A percentile compares a stretch with the other conserved stretches of the same genome.
Evolutionary conservation across 2,113 vertebrate genomes (phyloP).

Genomic region (Hemibagrus wyckioides): DNA sequence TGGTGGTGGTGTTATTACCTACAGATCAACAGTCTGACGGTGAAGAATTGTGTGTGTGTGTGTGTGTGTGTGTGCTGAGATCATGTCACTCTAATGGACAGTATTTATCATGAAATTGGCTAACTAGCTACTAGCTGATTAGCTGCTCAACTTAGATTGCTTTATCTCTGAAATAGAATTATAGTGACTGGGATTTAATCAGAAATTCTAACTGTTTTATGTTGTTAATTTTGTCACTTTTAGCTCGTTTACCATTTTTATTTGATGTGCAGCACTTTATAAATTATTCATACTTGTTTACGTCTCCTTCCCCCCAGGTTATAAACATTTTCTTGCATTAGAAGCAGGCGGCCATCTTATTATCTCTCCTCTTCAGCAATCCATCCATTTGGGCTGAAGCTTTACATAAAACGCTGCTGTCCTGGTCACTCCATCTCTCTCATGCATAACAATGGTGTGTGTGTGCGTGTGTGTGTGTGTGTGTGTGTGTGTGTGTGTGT

Average conservation of each 20-base stretch:
- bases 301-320: not conserved
- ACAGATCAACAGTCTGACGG: too few relatives aligned
- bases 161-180: too few relatives aligned
- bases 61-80: too few relatives aligned
- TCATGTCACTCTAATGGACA: too few relatives aligned
- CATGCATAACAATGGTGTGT: slow-evolving; percentile 39
- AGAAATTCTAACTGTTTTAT: not conserved
- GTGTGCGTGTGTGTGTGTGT: slow-evolving; percentile 13
- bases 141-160: too few relatives aligned
- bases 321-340: not conserved
- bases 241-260: not conserved
- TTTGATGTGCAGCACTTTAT: not conserved
- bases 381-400: slow-evolving; percentile 33
- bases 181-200: not conserved
- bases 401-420: slow-evolving; percentile 37
- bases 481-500: not conserved
- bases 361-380: slow-evolving; percentile 40
- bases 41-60: too few relatives aligned
- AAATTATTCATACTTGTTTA: slow-evolving; percentile 28
- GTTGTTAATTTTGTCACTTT: not conserved
- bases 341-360: not conserved
- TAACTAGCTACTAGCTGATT: too few relatives aligned
- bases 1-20: too few relatives aligned
- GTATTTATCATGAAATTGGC: too few relatives aligned
- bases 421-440: not conserved